Conservation (phyloP, 2,888 invertebrate genomes). For the Augiades crinisus region DNA sequence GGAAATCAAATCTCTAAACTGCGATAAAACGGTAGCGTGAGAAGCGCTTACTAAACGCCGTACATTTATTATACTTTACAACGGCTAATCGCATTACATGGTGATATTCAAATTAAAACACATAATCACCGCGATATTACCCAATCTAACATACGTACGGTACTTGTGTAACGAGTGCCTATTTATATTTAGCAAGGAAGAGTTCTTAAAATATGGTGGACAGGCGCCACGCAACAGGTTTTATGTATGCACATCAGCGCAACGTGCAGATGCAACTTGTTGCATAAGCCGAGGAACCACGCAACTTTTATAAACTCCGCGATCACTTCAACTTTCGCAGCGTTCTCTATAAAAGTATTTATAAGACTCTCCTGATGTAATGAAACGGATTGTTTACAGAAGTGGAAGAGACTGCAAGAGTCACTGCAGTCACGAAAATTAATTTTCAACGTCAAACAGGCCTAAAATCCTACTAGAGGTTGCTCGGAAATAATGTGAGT, state of each 20-base stretch:
- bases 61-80: no score
- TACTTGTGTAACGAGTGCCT: not conserved
- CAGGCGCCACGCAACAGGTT: conserved; percentile 51
- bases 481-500: no score
- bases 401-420: not conserved
- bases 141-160: not conserved
- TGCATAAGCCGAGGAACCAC: conserved; percentile 43
- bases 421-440: no score
- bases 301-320: conserved; percentile 31
- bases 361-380: no score
- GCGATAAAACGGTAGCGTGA: no score
- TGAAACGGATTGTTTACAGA: not conserved
- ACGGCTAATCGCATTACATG: no score
- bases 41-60: no score
- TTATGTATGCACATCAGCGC: conserved; percentile 49
- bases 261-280: conserved; percentile 48
- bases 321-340: conserved; percentile 25
- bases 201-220: conserved; percentile 22
- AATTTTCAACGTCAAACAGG: no score
- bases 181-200: conserved; percentile 13
- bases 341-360: conserved; percentile 2
- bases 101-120: no score
- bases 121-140: not conserved
- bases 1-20: no score
- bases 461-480: no score